phyloP scores from a whole-genome alignment of 2,797 vertebrate species.

The Denticeps clupeoides region DNA sequence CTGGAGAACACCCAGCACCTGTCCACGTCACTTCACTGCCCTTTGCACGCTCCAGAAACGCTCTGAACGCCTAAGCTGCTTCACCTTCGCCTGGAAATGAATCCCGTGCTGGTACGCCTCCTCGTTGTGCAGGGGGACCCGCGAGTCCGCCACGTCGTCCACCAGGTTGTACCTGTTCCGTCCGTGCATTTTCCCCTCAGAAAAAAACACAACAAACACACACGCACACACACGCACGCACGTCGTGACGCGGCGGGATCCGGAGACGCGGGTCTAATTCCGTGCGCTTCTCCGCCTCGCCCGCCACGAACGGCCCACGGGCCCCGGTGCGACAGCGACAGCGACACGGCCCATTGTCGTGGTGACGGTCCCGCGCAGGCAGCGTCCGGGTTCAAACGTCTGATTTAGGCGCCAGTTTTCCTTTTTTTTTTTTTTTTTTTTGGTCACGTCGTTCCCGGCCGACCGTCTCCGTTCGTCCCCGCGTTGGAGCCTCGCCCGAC shows the following conservation, averaged over 20 bases:
- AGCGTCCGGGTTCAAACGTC: too few relatives aligned
- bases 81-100: slow-evolving; percentile 85
- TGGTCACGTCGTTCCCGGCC: slow-evolving; percentile 8
- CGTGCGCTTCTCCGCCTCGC: too few relatives aligned
- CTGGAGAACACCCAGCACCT: too few relatives aligned
- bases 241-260: too few relatives aligned
- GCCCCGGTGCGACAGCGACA: not conserved
- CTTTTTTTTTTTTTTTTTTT: too few relatives aligned
- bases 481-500: not conserved
- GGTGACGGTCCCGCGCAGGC: too few relatives aligned
- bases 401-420: slow-evolving; percentile 19
- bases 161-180: slow-evolving; percentile 87
- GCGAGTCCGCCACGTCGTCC: slow-evolving; percentile 77
- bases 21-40: too few relatives aligned
- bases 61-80: too few relatives aligned
- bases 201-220: too few relatives aligned
- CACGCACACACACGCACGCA: too few relatives aligned
- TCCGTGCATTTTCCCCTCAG: slow-evolving; percentile 63
- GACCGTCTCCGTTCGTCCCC: not conserved
- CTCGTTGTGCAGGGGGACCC: slow-evolving; percentile 79
- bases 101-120: slow-evolving; percentile 86
- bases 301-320: not conserved
- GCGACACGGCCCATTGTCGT: slow-evolving; percentile 19
- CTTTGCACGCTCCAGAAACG: too few relatives aligned
- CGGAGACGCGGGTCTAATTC: too few relatives aligned